A percentile compares a stretch with the other conserved stretches of the same genome.
phyloP scores from a whole-genome alignment of 2,888 invertebrate genomes.

The Netelia virgata region DNA sequence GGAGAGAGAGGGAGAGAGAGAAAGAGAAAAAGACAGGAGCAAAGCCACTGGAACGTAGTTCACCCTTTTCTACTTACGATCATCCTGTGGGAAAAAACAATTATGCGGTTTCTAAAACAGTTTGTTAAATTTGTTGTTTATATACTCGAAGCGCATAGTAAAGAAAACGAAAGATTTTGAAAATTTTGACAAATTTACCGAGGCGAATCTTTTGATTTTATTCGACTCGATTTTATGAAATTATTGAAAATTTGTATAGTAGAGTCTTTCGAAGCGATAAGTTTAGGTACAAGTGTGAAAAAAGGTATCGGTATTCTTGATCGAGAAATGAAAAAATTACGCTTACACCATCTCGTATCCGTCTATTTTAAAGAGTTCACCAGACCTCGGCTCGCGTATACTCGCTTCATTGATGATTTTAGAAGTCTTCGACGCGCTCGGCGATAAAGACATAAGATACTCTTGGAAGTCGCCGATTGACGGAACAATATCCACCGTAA shows the following conservation, averaged over 20 bases:
- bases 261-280: too few relatives aligned
- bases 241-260: too few relatives aligned
- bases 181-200: conserved; percentile 33
- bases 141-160: too few relatives aligned
- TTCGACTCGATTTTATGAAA: conserved; percentile 1
- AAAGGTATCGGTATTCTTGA: too few relatives aligned
- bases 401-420: conserved; percentile 1
- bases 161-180: neutral
- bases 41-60: neutral
- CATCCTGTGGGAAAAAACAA: neutral
- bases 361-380: conserved; percentile 24
- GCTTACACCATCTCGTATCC: neutral
- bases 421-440: neutral
- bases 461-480: conserved; percentile 5
- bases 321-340: too few relatives aligned
- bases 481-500: conserved; percentile 63
- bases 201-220: conserved; percentile 6
- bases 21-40: neutral
- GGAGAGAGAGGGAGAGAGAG: too few relatives aligned
- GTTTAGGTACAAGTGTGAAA: too few relatives aligned
- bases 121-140: too few relatives aligned
- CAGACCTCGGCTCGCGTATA: neutral
- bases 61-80: neutral
- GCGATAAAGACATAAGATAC: conserved; percentile 1
- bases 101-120: too few relatives aligned